These are phyloP conservation scores for Galerucella calmariensis DNA, from an alignment of 2,888 invertebrate genomes.

Conservation along the genomic window DNA sequence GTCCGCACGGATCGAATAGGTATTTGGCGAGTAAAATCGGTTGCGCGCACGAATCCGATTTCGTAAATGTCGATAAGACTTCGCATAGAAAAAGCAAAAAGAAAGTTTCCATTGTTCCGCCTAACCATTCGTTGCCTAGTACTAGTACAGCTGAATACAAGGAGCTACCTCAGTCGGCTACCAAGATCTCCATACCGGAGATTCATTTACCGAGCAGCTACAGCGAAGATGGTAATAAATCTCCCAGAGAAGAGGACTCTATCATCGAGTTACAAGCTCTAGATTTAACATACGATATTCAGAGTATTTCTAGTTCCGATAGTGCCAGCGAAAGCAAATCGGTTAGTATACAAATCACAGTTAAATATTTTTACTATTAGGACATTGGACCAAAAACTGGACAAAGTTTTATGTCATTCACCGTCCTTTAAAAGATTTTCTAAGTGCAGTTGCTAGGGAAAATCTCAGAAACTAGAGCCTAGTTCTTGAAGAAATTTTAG, in stretches of 20 bases:
- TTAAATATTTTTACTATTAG: background rate
- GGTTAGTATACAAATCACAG: background rate
- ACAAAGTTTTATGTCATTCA: too few relatives aligned
- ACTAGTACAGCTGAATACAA: slow-evolving; percentile 61
- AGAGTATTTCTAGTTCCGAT: slow-evolving; percentile 61
- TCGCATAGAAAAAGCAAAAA: slow-evolving; percentile 58
- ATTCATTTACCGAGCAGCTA: slow-evolving; percentile 54
- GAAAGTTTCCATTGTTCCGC: slow-evolving; percentile 63
- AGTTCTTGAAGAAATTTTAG: too few relatives aligned
- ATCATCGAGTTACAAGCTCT: slow-evolving; percentile 65
- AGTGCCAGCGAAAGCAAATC: slow-evolving; percentile 47
- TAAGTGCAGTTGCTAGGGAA: too few relatives aligned
- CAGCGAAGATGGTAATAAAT: slow-evolving; percentile 50
- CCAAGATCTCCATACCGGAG: slow-evolving; percentile 51
- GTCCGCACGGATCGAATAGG: slow-evolving; percentile 63
- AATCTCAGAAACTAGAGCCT: too few relatives aligned
- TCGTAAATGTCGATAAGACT: slow-evolving; percentile 57
- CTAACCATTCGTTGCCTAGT: slow-evolving; percentile 61
- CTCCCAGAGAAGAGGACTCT: slow-evolving; percentile 61
- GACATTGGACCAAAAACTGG: too few relatives aligned
- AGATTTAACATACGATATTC: slow-evolving; percentile 58
- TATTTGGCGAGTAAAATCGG: slow-evolving; percentile 66
- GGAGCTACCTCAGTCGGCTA: slow-evolving; percentile 56
- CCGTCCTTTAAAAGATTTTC: too few relatives aligned
- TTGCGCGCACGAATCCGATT: slow-evolving; percentile 54